These are phyloP conservation scores for Calameuta pallipes DNA, from an alignment of 2,888 invertebrate genomes.

Conservation along the genomic window DNA sequence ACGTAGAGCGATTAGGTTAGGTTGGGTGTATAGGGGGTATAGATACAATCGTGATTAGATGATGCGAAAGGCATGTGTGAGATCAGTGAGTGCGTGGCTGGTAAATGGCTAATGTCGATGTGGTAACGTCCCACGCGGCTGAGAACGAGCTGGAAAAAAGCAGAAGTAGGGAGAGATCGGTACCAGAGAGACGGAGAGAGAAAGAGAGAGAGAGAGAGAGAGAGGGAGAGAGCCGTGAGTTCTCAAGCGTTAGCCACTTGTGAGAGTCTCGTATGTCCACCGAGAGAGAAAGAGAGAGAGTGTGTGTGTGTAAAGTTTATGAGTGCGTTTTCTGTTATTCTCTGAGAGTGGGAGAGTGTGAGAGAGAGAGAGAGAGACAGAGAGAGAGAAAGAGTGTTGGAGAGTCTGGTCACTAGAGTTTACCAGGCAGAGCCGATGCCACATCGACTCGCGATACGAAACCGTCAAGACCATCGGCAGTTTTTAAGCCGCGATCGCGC, in stretches of 20 bases:
- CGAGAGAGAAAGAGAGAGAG: neutral
- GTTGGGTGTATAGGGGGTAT: neutral
- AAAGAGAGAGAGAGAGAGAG: neutral
- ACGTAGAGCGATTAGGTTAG: neutral
- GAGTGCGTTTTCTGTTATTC: neutral
- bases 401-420: conserved; percentile 7
- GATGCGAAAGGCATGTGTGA: conserved; percentile 13
- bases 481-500: neutral
- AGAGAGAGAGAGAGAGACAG: neutral
- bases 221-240: neutral
- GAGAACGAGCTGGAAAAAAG: neutral
- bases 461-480: conserved; percentile 37
- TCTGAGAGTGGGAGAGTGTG: neutral
- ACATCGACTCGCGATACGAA: conserved; percentile 50
- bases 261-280: neutral
- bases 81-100: neutral
- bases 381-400: neutral
- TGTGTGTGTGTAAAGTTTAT: neutral
- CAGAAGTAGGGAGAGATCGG: conserved; percentile 6
- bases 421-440: conserved; percentile 35
- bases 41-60: conserved; percentile 4
- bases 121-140: neutral
- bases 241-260: neutral
- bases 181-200: neutral
- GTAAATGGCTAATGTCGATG: neutral